Evolutionary conservation across 2,797 vertebrate species (phyloP).

Genomic region (Malurus splendens): DNA sequence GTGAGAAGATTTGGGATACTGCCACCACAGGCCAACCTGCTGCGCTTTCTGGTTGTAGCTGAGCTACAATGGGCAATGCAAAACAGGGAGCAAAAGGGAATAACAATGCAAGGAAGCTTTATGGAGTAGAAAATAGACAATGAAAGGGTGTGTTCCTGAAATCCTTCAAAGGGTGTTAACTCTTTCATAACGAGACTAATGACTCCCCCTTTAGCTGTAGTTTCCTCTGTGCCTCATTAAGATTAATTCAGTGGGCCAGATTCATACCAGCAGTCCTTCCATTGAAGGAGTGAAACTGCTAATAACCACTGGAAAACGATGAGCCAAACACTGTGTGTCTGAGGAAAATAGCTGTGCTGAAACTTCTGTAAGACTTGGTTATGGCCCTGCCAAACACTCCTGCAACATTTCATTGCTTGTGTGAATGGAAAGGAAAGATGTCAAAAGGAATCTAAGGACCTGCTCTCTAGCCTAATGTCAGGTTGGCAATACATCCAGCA

Average conservation of each 20-base stretch:
- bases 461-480: neutral
- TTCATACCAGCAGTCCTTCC: neutral
- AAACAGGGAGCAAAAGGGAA: neutral
- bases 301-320: neutral
- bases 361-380: neutral
- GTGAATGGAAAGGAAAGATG: neutral
- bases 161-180: conserved; percentile 61
- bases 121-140: conserved; percentile 24
- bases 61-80: neutral
- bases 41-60: neutral
- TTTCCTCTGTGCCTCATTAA: conserved; percentile 5
- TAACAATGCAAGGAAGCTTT: neutral
- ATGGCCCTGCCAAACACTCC: neutral
- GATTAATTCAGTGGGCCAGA: conserved; percentile 4
- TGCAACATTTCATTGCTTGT: neutral
- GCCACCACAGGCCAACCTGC: neutral
- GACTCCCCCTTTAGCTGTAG: conserved; percentile 18
- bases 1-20: neutral
- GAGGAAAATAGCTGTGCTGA: neutral
- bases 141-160: conserved; percentile 46
- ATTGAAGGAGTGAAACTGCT: neutral
- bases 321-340: neutral
- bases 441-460: neutral
- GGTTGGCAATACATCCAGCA: neutral
- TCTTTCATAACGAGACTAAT: conserved; percentile 33